phyloP scores from a whole-genome alignment of 1,140 invertebrate species.

The Anadara kagoshimensis region DNA sequence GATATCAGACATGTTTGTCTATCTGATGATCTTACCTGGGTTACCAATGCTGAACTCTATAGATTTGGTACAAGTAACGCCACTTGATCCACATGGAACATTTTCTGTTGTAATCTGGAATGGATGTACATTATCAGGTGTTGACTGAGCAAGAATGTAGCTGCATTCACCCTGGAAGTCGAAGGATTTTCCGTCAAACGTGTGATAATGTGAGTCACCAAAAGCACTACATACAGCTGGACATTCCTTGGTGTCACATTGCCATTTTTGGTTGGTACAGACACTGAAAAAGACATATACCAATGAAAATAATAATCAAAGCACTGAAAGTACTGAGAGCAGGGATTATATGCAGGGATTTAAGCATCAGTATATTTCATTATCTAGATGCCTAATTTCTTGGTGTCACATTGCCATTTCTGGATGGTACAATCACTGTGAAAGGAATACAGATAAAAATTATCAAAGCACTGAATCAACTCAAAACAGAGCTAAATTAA shows the following conservation, averaged over 20 bases:
- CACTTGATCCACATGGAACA: constrained; percentile 88
- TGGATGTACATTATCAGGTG: constrained; percentile 38
- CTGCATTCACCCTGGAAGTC: constrained; percentile 91
- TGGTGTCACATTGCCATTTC: constrained; percentile 68
- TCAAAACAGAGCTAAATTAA: too few species aligned
- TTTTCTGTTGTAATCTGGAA: constrained; percentile 78
- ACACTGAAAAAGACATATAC: constrained; percentile 53
- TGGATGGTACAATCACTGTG: constrained; percentile 61
- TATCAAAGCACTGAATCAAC: not conserved
- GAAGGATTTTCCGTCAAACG: constrained; percentile 88
- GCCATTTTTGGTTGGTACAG: constrained; percentile 63
- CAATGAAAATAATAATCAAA: not conserved
- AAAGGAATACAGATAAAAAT: not conserved
- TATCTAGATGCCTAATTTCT: constrained; percentile 50
- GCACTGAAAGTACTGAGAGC: not conserved
- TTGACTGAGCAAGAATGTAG: constrained; percentile 84
- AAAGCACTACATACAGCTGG: constrained; percentile 79
- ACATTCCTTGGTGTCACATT: constrained; percentile 70
- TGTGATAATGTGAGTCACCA: constrained; percentile 82
- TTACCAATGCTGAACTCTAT: constrained; percentile 79
- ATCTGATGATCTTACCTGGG: constrained; percentile 28
- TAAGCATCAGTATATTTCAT: too few species aligned
- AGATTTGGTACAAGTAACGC: constrained; percentile 90
- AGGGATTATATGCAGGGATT: too few species aligned
- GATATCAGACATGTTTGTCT: too few species aligned